Conservation (phyloP, 2,797 vertebrate species). For the Amazonetta brasiliensis region DNA sequence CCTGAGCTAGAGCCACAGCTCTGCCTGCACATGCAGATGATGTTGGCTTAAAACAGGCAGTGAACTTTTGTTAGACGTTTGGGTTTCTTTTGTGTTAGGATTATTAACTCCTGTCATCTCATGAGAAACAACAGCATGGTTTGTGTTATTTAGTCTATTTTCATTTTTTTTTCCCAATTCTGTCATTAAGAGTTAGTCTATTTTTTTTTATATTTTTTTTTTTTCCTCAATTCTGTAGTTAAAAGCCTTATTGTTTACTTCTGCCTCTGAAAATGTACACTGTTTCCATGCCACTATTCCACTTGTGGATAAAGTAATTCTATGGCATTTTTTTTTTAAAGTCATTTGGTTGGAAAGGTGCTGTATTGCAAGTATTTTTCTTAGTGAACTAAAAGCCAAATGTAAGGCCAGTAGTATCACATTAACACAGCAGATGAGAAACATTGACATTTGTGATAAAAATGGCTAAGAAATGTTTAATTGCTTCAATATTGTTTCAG, state of each 20-base stretch:
- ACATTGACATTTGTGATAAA: not conserved
- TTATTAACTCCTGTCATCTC: not conserved
- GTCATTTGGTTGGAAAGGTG: not conserved
- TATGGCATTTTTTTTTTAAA: not conserved
- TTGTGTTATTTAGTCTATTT: not conserved
- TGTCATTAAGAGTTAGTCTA: not conserved
- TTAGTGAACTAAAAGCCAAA: not conserved
- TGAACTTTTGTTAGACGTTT: not conserved
- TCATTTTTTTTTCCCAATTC: not conserved
- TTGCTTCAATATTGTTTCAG: not conserved
- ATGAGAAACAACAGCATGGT: not conserved
- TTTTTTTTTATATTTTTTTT: not conserved
- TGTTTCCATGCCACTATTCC: not conserved
- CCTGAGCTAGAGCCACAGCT: not conserved
- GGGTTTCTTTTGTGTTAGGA: not conserved
- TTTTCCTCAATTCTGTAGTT: not conserved
- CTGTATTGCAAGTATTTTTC: not conserved
- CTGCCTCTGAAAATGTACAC: not conserved
- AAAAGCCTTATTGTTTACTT: not conserved
- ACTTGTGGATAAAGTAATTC: not conserved
- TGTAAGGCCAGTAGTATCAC: not conserved
- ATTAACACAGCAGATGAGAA: not conserved
- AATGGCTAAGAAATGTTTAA: slow-evolving; percentile 12
- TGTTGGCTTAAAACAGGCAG: not conserved
- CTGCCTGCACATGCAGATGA: not conserved